These are phyloP conservation scores for Aphyosemion australe DNA, from an alignment of 2,113 vertebrate genomes.

Conservation along the genomic window DNA sequence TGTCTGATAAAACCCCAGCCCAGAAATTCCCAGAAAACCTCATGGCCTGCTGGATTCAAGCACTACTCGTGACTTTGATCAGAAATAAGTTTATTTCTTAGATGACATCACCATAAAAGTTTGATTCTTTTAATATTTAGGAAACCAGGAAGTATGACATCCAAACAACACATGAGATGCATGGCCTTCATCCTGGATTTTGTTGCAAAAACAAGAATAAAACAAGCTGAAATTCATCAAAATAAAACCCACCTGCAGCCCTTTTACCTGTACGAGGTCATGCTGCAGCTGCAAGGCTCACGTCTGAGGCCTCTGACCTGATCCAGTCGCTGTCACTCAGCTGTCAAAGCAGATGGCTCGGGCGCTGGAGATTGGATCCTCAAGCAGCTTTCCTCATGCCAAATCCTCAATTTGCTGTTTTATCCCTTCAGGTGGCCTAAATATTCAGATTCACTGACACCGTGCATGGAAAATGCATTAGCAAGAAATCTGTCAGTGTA, in stretches of 20 bases:
- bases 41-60: too few species aligned
- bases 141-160: too few species aligned
- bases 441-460: slow-evolving; percentile 24
- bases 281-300: slow-evolving; percentile 7
- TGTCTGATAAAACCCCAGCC: neutral
- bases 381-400: slow-evolving; percentile 45
- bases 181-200: neutral
- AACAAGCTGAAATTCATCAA: too few species aligned
- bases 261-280: neutral
- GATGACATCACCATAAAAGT: too few species aligned
- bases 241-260: too few species aligned
- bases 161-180: too few species aligned
- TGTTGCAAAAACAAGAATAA: too few species aligned
- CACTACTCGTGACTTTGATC: too few species aligned
- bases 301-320: slow-evolving; percentile 35
- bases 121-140: too few species aligned
- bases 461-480: neutral
- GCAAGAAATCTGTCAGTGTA: neutral
- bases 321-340: slow-evolving; percentile 40
- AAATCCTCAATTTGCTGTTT: slow-evolving; percentile 47
- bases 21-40: too few species aligned
- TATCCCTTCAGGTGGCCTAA: slow-evolving; percentile 44
- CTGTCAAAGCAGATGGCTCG: slow-evolving; percentile 53
- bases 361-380: slow-evolving; percentile 33
- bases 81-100: too few species aligned